These are phyloP conservation scores for Actinia equina DNA, from an alignment of 64 coral and sea anemone genomes.

Conservation along the genomic window DNA sequence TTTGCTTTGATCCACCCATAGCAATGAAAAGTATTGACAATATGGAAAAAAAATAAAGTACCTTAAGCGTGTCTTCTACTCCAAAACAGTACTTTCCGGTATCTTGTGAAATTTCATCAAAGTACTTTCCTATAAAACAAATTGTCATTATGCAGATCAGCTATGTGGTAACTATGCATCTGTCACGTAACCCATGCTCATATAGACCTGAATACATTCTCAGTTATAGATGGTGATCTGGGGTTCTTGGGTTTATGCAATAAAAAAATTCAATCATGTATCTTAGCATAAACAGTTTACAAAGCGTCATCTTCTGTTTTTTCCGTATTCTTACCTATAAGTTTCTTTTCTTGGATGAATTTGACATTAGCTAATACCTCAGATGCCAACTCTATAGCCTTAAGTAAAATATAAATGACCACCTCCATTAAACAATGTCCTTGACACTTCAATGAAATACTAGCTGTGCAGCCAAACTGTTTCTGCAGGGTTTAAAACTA, in stretches of 20 bases:
- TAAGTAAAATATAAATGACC: neutral
- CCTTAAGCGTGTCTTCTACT: constrained; percentile 97
- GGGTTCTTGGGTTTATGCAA: too few species aligned
- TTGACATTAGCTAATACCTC: constrained; percentile 99
- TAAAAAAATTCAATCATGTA: too few species aligned
- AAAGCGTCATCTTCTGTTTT: too few species aligned
- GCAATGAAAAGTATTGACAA: too few species aligned
- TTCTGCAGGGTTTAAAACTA: too few species aligned
- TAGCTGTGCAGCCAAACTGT: too few species aligned
- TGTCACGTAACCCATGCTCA: too few species aligned
- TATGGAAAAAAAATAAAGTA: neutral
- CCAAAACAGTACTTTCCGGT: constrained; percentile 99
- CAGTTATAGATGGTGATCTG: too few species aligned
- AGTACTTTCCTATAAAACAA: constrained; percentile 74
- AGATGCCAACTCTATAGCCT: constrained; percentile 98
- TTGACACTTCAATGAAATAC: too few species aligned
- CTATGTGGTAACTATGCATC: neutral
- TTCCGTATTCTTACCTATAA: constrained; percentile 65
- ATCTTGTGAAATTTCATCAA: constrained; percentile 99
- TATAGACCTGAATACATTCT: too few species aligned
- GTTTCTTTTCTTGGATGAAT: constrained; percentile 99
- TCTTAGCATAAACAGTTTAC: too few species aligned
- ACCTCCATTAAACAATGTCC: neutral
- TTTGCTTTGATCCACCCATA: too few species aligned
- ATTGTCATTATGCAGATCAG: neutral